These are phyloP conservation scores for Macrotis lagotis DNA, from an alignment of 2,113 vertebrate genomes.

Conservation along the genomic window DNA sequence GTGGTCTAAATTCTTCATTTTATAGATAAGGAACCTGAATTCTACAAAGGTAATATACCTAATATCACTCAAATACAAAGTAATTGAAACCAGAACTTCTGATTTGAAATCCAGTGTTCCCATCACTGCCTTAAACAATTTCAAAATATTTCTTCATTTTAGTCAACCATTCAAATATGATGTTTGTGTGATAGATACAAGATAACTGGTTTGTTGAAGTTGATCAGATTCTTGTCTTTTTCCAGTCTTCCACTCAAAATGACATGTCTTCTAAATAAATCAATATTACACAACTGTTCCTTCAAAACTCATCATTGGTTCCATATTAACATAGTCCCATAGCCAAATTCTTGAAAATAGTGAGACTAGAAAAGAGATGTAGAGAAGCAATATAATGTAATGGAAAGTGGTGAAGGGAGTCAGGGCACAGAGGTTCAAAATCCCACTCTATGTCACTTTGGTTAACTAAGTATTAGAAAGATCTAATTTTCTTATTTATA, in stretches of 20 bases:
- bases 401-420: neutral
- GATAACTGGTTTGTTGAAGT: neutral
- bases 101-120: neutral
- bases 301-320: neutral
- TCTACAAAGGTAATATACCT: neutral
- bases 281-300: neutral
- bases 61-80: neutral
- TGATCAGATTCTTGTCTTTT: neutral
- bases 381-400: accelerated
- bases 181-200: neutral
- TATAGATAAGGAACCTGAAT: neutral
- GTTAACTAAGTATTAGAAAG: neutral
- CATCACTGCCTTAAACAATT: neutral
- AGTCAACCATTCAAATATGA: neutral
- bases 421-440: neutral
- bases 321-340: neutral
- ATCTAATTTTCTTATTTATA: neutral
- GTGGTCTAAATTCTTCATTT: neutral
- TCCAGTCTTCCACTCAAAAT: neutral
- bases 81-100: neutral
- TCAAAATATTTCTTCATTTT: neutral
- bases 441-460: neutral
- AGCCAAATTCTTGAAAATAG: neutral
- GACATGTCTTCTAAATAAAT: neutral
- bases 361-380: neutral